Evolutionary conservation across 2,888 invertebrate species (phyloP).

Genomic region (Pseudeuparius sepicola): DNA sequence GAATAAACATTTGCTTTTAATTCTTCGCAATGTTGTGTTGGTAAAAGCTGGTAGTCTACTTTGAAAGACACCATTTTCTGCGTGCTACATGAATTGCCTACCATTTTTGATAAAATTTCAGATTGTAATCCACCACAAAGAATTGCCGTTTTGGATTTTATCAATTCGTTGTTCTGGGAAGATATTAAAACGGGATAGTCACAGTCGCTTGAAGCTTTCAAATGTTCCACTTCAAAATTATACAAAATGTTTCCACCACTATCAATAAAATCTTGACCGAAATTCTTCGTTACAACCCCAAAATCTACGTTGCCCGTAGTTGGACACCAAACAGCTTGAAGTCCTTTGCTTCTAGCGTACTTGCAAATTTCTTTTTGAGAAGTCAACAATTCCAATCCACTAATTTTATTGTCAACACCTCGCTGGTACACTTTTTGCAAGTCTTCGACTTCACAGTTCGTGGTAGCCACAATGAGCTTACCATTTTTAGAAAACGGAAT

Average conservation of each 20-base stretch:
- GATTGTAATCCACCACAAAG: conserved; percentile 90
- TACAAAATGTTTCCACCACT: conserved; percentile 70
- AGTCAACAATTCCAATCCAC: conserved; percentile 44
- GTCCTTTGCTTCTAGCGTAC: conserved; percentile 46
- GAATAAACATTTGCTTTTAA: conserved; percentile 90
- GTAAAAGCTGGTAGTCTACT: conserved; percentile 82
- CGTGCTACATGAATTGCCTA: conserved; percentile 46
- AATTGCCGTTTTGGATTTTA: conserved; percentile 63
- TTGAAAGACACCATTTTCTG: conserved; percentile 85
- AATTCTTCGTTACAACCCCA: conserved; percentile 66
- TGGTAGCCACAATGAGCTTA: conserved; percentile 81
- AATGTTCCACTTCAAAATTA: conserved; percentile 36
- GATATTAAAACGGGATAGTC: conserved; percentile 43
- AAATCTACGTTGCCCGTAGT: conserved; percentile 85
- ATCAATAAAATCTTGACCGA: conserved; percentile 65
- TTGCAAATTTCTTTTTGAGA: too few species aligned
- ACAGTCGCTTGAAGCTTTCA: conserved; percentile 43
- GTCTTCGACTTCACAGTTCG: conserved; percentile 53
- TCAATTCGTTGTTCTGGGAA: conserved; percentile 37
- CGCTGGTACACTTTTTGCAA: conserved; percentile 52
- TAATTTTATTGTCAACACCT: conserved; percentile 53
- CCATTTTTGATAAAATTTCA: conserved; percentile 68
- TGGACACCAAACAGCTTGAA: conserved; percentile 63
- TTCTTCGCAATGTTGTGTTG: conserved; percentile 60
- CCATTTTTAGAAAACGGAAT: conserved; percentile 86